phyloP scores from a whole-genome alignment of 1,140 invertebrate genomes.

The Mesaphorura yosii region DNA sequence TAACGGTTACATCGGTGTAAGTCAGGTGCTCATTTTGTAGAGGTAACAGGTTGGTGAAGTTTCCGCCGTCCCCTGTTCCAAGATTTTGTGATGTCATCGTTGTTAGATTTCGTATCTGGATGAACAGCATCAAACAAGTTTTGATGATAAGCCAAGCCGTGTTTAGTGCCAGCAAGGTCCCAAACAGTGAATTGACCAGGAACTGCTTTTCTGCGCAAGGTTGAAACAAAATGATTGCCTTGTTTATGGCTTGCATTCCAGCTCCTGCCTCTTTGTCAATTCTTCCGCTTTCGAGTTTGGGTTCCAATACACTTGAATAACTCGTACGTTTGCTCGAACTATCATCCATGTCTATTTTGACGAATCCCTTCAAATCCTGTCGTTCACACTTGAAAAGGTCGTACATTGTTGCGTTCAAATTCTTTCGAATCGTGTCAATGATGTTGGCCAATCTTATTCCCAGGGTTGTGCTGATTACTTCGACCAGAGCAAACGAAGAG shows the following conservation, averaged over 20 bases:
- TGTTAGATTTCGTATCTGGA: constrained; percentile 11
- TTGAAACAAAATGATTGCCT: constrained; percentile 11
- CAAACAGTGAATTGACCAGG: constrained; percentile 19
- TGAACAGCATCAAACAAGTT: constrained; percentile 9
- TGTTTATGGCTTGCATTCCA: neutral
- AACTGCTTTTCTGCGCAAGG: constrained; percentile 10
- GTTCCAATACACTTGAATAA: no score
- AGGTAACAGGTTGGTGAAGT: no score
- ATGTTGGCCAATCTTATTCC: neutral
- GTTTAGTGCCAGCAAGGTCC: constrained; percentile 14
- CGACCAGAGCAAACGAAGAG: constrained; percentile 15
- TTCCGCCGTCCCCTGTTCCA: neutral
- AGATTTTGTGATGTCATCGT: neutral
- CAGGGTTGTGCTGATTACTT: constrained; percentile 24
- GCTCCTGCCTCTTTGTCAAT: neutral
- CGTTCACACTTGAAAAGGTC: neutral
- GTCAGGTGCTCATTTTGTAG: no score
- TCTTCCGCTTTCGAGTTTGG: neutral
- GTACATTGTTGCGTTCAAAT: no score
- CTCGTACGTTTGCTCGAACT: neutral
- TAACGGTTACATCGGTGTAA: neutral
- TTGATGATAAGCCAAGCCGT: constrained; percentile 12
- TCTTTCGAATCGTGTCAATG: neutral
- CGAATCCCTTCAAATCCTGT: no score
- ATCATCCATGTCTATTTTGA: no score